A percentile compares a stretch with the other conserved stretches of the same genome.
Conservation (phyloP, 2,797 vertebrate species). For the Epinephelus malabaricus region DNA sequence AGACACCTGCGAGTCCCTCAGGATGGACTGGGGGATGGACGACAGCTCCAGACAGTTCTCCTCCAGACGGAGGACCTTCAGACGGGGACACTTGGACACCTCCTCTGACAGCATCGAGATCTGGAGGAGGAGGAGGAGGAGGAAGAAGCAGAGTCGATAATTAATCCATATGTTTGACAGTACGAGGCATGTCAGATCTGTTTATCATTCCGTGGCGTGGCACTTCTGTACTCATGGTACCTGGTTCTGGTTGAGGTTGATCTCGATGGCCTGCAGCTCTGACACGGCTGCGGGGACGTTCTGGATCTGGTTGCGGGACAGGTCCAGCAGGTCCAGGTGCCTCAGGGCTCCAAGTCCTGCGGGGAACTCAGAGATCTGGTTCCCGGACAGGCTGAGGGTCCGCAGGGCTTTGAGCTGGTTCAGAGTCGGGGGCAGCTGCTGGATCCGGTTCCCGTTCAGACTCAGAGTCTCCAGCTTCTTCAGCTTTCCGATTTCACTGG, state of each 20-base stretch:
- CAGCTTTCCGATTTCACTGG: conserved; percentile 92
- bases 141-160: no score
- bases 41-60: conserved; percentile 97
- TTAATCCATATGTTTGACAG: no score
- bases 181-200: no score
- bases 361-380: conserved; percentile 91
- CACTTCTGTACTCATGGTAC: not conserved
- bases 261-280: conserved; percentile 94
- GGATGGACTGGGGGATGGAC: conserved; percentile 92
- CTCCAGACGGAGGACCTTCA: conserved; percentile 97
- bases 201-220: no score
- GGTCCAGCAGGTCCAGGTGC: conserved; percentile 94
- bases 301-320: conserved; percentile 95
- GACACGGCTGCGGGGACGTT: conserved; percentile 89
- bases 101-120: conserved; percentile 91
- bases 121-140: conserved; percentile 52
- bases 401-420: conserved; percentile 92
- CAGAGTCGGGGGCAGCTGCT: conserved; percentile 87
- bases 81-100: conserved; percentile 91
- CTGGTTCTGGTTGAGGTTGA: conserved; percentile 99
- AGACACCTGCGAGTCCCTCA: conserved; percentile 93
- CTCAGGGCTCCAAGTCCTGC: conserved; percentile 88
- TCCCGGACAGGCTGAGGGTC: conserved; percentile 92
- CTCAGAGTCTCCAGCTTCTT: conserved; percentile 95
- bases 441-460: conserved; percentile 91